phyloP scores from a whole-genome alignment of 2,888 invertebrate species.

The Tachina lurida region DNA sequence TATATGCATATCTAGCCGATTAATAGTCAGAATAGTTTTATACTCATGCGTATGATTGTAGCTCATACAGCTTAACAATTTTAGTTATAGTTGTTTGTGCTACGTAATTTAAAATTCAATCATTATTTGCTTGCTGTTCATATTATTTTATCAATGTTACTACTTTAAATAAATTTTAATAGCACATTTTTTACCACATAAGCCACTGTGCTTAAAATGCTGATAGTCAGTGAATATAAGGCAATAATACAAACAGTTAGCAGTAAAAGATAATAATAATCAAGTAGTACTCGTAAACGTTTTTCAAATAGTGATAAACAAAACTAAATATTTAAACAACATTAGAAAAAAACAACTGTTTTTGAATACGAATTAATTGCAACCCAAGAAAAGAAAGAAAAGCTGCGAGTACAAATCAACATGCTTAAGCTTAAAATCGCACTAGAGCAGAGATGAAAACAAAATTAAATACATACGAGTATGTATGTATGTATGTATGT shows the following conservation, averaged over 20 bases:
- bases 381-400: not conserved
- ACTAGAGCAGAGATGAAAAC: conserved; percentile 29
- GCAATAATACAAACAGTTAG: not conserved
- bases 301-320: conserved; percentile 46
- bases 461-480: not conserved
- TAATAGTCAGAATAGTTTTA: too few species aligned
- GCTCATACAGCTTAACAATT: too few species aligned
- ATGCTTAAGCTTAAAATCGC: conserved; percentile 38
- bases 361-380: conserved; percentile 36
- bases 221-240: not conserved
- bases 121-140: too few species aligned
- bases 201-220: not conserved
- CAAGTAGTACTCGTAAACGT: conserved; percentile 32
- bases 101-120: too few species aligned
- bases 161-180: not conserved
- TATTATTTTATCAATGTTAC: too few species aligned
- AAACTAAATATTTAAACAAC: conserved; percentile 46
- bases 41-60: too few species aligned
- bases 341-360: conserved; percentile 42
- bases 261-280: not conserved
- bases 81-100: too few species aligned
- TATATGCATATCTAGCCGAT: too few species aligned
- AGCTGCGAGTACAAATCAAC: not conserved
- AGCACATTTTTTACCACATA: not conserved
- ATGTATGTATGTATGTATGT: not conserved